Evolutionary conservation across 1,140 invertebrate species (phyloP).

Genomic region (Drosophila watanabei): DNA sequence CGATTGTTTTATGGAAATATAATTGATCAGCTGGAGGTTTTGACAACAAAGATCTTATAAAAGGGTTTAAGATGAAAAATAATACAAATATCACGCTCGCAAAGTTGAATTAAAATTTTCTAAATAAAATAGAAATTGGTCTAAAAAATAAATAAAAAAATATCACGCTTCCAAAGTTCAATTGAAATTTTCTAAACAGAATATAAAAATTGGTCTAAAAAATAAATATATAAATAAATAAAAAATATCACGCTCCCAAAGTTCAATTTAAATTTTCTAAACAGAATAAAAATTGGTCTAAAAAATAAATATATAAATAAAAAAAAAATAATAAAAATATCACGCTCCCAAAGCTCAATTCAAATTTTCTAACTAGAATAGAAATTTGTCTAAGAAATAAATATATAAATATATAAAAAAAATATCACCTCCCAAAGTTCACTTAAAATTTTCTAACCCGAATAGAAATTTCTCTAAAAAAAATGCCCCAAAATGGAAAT

Average conservation of each 20-base stretch:
- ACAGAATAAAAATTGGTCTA: not conserved
- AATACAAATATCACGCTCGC: not conserved
- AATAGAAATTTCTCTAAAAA: no score
- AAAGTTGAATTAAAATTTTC: constrained; percentile 40
- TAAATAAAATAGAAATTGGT: not conserved
- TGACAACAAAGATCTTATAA: no score
- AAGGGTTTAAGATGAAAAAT: not conserved
- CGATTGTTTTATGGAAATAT: not conserved
- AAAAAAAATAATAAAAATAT: no score
- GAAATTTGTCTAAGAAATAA: not conserved
- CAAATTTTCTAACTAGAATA: no score
- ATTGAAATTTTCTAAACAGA: constrained; percentile 12
- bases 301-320: no score
- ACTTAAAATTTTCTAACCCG: constrained; percentile 21
- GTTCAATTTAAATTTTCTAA: constrained; percentile 36
- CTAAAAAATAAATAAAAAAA: no score
- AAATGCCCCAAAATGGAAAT: constrained; percentile 20
- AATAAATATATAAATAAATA: no score
- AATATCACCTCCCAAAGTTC: constrained; percentile 19
- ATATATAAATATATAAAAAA: not conserved
- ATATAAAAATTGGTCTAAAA: no score
- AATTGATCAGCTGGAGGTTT: no score
- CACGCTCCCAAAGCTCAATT: no score
- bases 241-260: constrained; percentile 1
- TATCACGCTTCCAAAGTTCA: constrained; percentile 30